These are phyloP conservation scores for Psittacula cyanocephala DNA, from an alignment of 2,113 vertebrate species.

Conservation along the genomic window DNA sequence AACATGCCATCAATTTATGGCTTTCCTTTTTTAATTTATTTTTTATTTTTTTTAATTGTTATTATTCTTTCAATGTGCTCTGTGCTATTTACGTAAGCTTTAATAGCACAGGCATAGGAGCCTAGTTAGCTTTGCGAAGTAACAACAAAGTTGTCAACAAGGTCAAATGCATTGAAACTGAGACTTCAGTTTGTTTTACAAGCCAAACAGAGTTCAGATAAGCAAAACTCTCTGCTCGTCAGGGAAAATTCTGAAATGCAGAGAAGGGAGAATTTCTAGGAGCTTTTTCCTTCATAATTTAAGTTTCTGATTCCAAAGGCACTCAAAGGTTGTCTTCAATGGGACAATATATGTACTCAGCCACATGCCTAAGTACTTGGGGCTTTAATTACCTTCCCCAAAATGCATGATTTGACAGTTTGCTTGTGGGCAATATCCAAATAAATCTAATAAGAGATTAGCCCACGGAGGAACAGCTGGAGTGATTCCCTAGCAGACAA, in stretches of 20 bases:
- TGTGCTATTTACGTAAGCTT: conserved; percentile 13
- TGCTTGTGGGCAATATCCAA: background rate
- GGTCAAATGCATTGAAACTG: conserved; percentile 49
- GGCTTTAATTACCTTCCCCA: background rate
- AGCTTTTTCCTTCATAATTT: background rate
- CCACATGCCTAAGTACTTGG: background rate
- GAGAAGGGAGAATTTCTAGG: background rate
- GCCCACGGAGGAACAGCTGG: background rate
- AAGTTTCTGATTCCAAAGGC: background rate
- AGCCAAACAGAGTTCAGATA: background rate
- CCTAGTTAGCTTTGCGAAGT: conserved; percentile 34
- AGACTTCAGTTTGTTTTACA: conserved; percentile 23
- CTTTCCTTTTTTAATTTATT: background rate
- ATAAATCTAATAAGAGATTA: background rate
- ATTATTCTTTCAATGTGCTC: conserved; percentile 6
- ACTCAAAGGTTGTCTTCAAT: background rate
- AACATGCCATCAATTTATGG: conserved; percentile 34
- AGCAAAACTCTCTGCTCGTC: background rate
- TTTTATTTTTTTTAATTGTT: background rate
- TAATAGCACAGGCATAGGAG: background rate
- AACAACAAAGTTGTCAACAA: conserved; percentile 57
- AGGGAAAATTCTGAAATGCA: background rate
- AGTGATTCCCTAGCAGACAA: background rate
- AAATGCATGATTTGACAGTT: background rate
- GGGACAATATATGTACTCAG: background rate